Percentiles rank a stretch among this genome's conserved stretches.
These are phyloP conservation scores for Xyrichtys novacula DNA, from an alignment of 2,797 vertebrate genomes.

Conservation along the genomic window DNA sequence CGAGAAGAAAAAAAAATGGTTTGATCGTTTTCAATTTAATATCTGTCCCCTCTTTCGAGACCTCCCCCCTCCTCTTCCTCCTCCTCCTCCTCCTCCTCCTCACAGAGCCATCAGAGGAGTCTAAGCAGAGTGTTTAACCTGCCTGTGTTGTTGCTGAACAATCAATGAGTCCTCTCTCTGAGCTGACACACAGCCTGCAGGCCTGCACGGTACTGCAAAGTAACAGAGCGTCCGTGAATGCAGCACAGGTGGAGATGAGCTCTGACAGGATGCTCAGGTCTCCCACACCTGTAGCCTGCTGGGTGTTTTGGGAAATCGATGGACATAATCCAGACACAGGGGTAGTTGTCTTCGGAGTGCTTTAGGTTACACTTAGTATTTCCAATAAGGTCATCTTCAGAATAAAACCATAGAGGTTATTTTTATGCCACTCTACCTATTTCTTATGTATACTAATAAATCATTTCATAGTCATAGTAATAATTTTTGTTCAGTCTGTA, in stretches of 20 bases:
- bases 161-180: constrained; percentile 71
- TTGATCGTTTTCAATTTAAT: constrained; percentile 82
- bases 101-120: constrained; percentile 59
- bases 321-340: constrained; percentile 40
- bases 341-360: constrained; percentile 36
- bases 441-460: no score
- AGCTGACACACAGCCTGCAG: constrained; percentile 64
- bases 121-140: constrained; percentile 75
- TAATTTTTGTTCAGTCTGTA: no score
- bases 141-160: constrained; percentile 65
- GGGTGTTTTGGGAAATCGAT: constrained; percentile 65
- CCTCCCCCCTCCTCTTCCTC: constrained; percentile 29
- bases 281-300: constrained; percentile 61
- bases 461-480: no score
- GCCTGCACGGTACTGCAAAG: constrained; percentile 36
- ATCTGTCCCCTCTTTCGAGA: constrained; percentile 42
- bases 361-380: constrained; percentile 5
- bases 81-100: constrained; percentile 31
- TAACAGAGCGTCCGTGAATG: constrained; percentile 51
- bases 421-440: no score
- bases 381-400: background rate
- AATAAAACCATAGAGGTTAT: no score
- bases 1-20: constrained; percentile 61
- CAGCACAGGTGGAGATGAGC: constrained; percentile 49
- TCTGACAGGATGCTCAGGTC: constrained; percentile 64